Conservation (phyloP, 2,797 vertebrate genomes). For the Taenioides sp. region DNA sequence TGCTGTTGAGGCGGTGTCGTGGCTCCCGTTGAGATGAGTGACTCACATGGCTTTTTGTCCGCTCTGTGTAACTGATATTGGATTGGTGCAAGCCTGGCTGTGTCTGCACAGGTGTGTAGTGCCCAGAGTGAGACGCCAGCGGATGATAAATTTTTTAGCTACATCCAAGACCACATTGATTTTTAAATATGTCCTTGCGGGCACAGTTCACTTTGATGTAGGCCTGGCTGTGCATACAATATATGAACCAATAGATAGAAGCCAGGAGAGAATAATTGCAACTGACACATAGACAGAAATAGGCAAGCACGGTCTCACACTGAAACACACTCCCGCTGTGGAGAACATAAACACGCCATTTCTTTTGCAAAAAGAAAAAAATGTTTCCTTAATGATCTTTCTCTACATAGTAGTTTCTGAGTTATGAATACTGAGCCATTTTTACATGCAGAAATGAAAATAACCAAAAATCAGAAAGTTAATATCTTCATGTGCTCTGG, state of each 20-base stretch:
- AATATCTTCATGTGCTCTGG: background rate
- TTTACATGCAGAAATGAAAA: conserved; percentile 1
- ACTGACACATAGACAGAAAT: conserved; percentile 29
- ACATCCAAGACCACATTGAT: conserved; percentile 60
- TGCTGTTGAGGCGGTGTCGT: conserved; percentile 31
- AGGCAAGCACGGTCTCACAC: conserved; percentile 12
- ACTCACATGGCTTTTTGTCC: conserved; percentile 34
- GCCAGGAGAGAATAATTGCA: conserved; percentile 51
- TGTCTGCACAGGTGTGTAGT: conserved; percentile 40
- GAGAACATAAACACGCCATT: conserved; percentile 4
- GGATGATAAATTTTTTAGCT: conserved; percentile 59
- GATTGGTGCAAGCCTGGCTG: conserved; percentile 25
- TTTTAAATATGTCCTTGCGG: conserved; percentile 66
- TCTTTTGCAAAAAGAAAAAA: background rate
- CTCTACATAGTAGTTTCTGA: conserved; percentile 8
- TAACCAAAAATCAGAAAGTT: background rate
- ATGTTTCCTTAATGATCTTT: conserved; percentile 18
- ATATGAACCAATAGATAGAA: conserved; percentile 42
- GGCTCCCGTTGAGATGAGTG: conserved; percentile 37
- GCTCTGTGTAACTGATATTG: conserved; percentile 38
- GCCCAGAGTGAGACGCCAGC: conserved; percentile 28
- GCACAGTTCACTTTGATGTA: conserved; percentile 67
- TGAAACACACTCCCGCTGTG: conserved; percentile 15
- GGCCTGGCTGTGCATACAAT: conserved; percentile 55
- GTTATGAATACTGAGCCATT: conserved; percentile 3